A percentile compares a stretch with the other conserved stretches of the same genome.
These are phyloP conservation scores for Metopolophium dirhodum DNA, from an alignment of 1,140 invertebrate species.

Conservation along the genomic window DNA sequence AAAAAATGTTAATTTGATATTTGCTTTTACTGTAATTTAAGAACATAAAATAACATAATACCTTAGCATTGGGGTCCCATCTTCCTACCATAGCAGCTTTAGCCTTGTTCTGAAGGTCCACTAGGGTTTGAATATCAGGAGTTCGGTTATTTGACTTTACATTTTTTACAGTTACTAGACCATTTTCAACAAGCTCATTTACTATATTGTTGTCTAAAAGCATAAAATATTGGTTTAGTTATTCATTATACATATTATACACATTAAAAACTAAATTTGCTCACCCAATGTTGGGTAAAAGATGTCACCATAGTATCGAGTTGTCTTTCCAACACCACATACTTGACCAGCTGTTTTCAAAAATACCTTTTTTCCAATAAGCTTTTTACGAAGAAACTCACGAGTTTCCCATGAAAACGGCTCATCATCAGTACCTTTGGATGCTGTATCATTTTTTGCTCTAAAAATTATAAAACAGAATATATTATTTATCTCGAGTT, in stretches of 20 bases:
- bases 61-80: slow-evolving; percentile 68
- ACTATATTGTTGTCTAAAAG: slow-evolving; percentile 82
- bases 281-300: slow-evolving; percentile 53
- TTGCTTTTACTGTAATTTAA: background rate
- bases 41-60: background rate
- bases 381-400: slow-evolving; percentile 90
- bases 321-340: slow-evolving; percentile 27
- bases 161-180: slow-evolving; percentile 82
- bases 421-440: slow-evolving; percentile 82
- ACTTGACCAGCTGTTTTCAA: slow-evolving; percentile 66
- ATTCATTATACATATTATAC: slow-evolving; percentile 59
- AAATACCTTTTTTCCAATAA: slow-evolving; percentile 87
- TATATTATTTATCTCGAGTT: background rate
- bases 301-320: slow-evolving; percentile 43
- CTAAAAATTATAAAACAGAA: slow-evolving; percentile 55
- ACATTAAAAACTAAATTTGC: background rate
- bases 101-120: slow-evolving; percentile 90
- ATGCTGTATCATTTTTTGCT: slow-evolving; percentile 62
- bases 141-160: slow-evolving; percentile 73
- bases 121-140: slow-evolving; percentile 72
- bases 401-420: slow-evolving; percentile 96
- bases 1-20: no score
- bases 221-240: background rate
- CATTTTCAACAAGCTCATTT: slow-evolving; percentile 85
- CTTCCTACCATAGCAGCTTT: slow-evolving; percentile 87